Base-by-base conservation (phyloP, 2,113 vertebrate species). In the Geothlypis trichas region DNA sequence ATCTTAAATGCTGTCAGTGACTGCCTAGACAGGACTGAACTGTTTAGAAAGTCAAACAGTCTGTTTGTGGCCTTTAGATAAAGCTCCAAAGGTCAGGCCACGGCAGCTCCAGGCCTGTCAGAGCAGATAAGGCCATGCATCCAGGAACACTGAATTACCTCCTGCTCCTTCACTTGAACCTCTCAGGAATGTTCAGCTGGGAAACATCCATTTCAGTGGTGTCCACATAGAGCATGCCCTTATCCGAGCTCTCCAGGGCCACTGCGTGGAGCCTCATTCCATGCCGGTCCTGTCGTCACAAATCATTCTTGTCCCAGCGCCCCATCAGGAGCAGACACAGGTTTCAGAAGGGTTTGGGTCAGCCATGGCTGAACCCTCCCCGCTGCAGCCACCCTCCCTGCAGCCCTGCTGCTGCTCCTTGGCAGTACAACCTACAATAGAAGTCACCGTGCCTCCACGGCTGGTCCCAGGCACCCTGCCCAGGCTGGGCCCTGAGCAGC, bases 1-100 rank as follows among this genome's bases (percentile, higher is more conserved):
- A 95, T 88, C 79, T 85, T 93, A 92, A 93, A 93, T 55, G 73
- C 85, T 47, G 86, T 93, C 90, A 84, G 85, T 57, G 92, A 44
- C 84, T 83, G 90, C 93, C 72, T 83, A 52, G 84, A 91, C 74
- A 91, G 89, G 91, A 76, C 84, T 67, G 79, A 85, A 80, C 89
- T 97, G 92, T 93, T 96, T 96, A 93, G 85, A 97, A 95, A 96
- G 90, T 96, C 95, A 96, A 94, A 90, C 84, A 96, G 90, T 83
- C 89, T 89, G 88, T 93, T 95, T 94, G 95, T 97, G 96, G 90
- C 93, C 95, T 97, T 97, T 92, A 96, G 95, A 96, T 95, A 97
- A 96, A 96, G 84, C 91, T 95, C 72, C 91, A 96, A 96, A 97
- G 95, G 96, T 96, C 95, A 95, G 90, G 93, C 84, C 91, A 47